These are phyloP conservation scores for Argyra leucocephala DNA, from an alignment of 2,888 invertebrate genomes.

Conservation along the genomic window DNA sequence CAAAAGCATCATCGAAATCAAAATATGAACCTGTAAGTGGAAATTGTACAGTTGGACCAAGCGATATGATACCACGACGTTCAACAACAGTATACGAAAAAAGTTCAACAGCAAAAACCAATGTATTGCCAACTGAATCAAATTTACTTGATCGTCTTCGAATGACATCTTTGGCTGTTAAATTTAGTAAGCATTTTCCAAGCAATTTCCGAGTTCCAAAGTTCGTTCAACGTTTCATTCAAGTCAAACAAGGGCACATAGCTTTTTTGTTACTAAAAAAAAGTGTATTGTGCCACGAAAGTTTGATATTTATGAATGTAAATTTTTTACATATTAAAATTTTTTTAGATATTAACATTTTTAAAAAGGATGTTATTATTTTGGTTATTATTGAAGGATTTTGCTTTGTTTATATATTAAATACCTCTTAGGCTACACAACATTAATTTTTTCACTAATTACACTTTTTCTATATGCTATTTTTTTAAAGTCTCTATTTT, in stretches of 20 bases:
- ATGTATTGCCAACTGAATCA: conserved; percentile 43
- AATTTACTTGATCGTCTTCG: conserved; percentile 49
- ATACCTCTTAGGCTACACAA: too few relatives aligned
- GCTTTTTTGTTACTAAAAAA: too few relatives aligned
- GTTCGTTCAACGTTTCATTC: conserved; percentile 96
- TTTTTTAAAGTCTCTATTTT: too few relatives aligned
- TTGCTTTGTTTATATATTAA: too few relatives aligned
- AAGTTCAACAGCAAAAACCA: conserved; percentile 44
- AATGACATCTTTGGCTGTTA: conserved; percentile 55
- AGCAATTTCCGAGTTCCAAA: conserved; percentile 90
- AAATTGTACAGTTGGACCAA: conserved; percentile 43
- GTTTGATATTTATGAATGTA: too few relatives aligned
- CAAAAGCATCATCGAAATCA: conserved; percentile 36
- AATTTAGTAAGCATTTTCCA: conserved; percentile 62
- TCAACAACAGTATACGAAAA: conserved; percentile 44
- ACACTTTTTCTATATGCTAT: too few relatives aligned
- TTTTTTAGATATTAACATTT: too few relatives aligned
- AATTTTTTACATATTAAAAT: too few relatives aligned
- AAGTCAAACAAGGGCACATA: conserved; percentile 59
- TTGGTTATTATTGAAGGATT: too few relatives aligned
- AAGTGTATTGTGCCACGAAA: too few relatives aligned
- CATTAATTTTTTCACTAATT: too few relatives aligned
- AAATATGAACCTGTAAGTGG: conserved; percentile 44
- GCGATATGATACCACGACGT: conserved; percentile 43
- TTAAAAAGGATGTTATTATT: too few relatives aligned